Evolutionary conservation across 2,113 vertebrate genomes (phyloP), one percentile per base, ranked within the genome.

Genomic region (Smithornis capensis): DNA sequence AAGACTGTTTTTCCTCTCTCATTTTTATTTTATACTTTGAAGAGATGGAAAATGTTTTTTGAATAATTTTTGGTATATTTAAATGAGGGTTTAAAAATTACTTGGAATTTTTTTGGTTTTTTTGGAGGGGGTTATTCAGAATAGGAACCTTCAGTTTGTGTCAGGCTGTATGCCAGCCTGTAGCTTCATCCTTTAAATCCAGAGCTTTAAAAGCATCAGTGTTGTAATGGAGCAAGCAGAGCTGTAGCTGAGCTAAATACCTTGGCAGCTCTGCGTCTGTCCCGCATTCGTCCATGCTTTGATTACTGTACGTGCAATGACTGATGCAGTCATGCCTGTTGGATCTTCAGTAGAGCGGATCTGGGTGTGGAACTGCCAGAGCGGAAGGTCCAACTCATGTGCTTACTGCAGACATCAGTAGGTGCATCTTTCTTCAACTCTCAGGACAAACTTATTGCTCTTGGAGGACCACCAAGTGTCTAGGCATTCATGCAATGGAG

Each of bases 21-120:
- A 2, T 65, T 69, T 93, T 82, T 64, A 37, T 55, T 93, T 93
- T 82, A 31, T 53, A 23, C n/a, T 87, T 92, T 85, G 23, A 84
- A 55, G 31, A 45, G 15, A 56, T 70, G n/a, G 23, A 56, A 87
- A 57, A 81, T 73, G 9, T 16, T 42, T 22, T 28, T 12, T 47
- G 12, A 74, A 35, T 62, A 25, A 33, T 49, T 38, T 85, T 38
- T 64, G 12, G 5, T 53, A 3, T 60, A 40, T n/a, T 75, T 91
- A 71, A 86, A 23, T 33, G 27, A 79, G 7, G 12, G 3, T 35
- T 93, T 53, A 42, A 47, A 62, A 74, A 70, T 82, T 53, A 40
- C 11, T 24, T 27, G 6, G 22, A 56, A 27, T 64, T 74, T 13
- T n/a, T 1, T 70, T 11, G 44, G 44, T 44, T 7, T 19, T 77